Evolutionary conservation across 1,140 invertebrate genomes (phyloP).

Genomic region (Drosophila athabasca): DNA sequence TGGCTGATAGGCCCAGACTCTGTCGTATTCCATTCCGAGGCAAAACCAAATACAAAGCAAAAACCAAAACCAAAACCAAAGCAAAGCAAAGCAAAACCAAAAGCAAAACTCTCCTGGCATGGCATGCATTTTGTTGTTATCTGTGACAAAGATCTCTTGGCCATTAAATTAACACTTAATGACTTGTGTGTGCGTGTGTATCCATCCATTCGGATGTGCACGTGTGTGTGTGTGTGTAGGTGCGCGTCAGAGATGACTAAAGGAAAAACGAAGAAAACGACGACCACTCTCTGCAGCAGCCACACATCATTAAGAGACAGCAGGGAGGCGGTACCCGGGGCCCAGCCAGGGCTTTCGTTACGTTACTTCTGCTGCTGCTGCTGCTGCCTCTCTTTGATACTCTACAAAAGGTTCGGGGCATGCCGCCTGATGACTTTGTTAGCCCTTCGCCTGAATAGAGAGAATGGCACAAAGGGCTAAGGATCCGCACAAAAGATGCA

Average conservation of each 20-base stretch:
- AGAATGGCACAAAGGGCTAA: conserved; percentile 29
- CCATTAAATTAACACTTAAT: conserved; percentile 82
- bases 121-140: conserved; percentile 73
- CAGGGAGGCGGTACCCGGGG: conserved; percentile 56
- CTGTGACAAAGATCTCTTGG: conserved; percentile 80
- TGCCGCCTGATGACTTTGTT: conserved; percentile 53
- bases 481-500: conserved; percentile 23
- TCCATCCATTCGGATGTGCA: conserved; percentile 49
- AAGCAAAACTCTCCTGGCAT: conserved; percentile 59
- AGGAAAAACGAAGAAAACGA: conserved; percentile 22
- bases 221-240: conserved; percentile 51
- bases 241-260: conserved; percentile 65
- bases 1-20: conserved; percentile 43
- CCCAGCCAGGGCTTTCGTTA: conserved; percentile 12
- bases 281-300: conserved; percentile 67
- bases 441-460: conserved; percentile 26
- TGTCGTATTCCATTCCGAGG: too few relatives aligned
- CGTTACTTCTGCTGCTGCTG: conserved; percentile 39
- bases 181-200: conserved; percentile 66
- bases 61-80: too few relatives aligned
- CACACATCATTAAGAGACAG: conserved; percentile 79
- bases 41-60: neutral
- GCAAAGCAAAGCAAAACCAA: conserved; percentile 28
- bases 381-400: conserved; percentile 38
- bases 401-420: conserved; percentile 25